phyloP scores from a whole-genome alignment of 2,113 vertebrate genomes.

The Pogonocichla stellata region DNA sequence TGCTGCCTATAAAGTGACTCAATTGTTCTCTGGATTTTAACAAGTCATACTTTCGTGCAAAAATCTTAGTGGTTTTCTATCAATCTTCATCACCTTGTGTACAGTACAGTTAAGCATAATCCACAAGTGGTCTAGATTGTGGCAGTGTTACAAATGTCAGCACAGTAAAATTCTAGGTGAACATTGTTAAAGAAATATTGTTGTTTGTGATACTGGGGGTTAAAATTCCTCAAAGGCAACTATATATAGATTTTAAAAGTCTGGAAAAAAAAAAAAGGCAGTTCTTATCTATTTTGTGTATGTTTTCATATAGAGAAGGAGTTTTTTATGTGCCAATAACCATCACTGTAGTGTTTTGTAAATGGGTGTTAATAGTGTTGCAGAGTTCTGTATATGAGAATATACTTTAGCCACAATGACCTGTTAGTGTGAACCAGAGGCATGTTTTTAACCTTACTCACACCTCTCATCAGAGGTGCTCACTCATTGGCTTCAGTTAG shows the following conservation, averaged over 20 bases:
- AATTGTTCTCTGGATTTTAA: conserved; percentile 60
- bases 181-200: conserved; percentile 57
- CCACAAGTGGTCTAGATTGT: conserved; percentile 65
- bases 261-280: conserved; percentile 15
- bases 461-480: not conserved
- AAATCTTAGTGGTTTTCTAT: conserved; percentile 74
- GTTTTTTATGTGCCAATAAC: conserved; percentile 71
- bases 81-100: conserved; percentile 80
- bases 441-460: conserved; percentile 32
- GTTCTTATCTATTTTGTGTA: conserved; percentile 66
- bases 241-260: conserved; percentile 71
- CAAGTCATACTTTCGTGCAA: conserved; percentile 54
- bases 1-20: conserved; percentile 66
- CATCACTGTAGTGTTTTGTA: conserved; percentile 72
- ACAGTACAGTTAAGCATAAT: conserved; percentile 76
- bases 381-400: conserved; percentile 66
- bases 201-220: conserved; percentile 67
- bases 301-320: conserved; percentile 66
- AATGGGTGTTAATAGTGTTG: conserved; percentile 66
- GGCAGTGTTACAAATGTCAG: conserved; percentile 68
- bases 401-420: conserved; percentile 57
- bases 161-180: conserved; percentile 62
- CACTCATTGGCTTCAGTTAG: not conserved
- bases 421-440: conserved; percentile 51
- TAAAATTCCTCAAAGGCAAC: conserved; percentile 71